Percentiles rank a stretch among this genome's conserved stretches.
phyloP scores from a whole-genome alignment of 2,113 vertebrate genomes.

The Speoplatyrhinus poulsoni region DNA sequence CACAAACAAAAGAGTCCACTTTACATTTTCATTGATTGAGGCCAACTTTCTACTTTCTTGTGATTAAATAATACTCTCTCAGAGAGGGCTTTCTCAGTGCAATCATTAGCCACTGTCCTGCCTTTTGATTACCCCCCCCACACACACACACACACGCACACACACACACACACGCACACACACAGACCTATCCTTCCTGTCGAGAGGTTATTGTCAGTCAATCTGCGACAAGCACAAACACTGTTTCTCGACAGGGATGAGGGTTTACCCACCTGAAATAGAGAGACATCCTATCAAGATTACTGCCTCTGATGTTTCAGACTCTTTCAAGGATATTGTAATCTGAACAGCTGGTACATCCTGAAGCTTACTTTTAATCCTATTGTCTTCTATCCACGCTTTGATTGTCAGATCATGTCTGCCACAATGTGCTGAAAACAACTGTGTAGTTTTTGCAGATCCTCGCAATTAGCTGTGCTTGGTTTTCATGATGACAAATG shows the following conservation, averaged over 20 bases:
- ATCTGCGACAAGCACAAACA: constrained; percentile 31
- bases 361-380: not conserved
- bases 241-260: constrained; percentile 7
- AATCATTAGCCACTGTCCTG: constrained; percentile 26
- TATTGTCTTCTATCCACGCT: not conserved
- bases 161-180: too few relatives aligned
- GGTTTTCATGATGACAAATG: constrained; percentile 22
- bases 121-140: not conserved
- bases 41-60: constrained; percentile 55
- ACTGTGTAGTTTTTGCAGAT: not conserved
- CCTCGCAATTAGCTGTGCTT: constrained; percentile 12
- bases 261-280: not conserved
- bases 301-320: constrained; percentile 1
- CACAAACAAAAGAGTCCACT: constrained; percentile 44
- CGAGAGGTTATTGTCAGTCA: constrained; percentile 46
- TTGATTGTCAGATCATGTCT: constrained; percentile 5
- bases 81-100: constrained; percentile 25
- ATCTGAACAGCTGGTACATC: not conserved
- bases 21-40: constrained; percentile 72
- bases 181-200: not conserved
- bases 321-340: not conserved
- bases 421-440: not conserved
- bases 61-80: constrained; percentile 48
- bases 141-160: too few relatives aligned
- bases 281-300: constrained; percentile 4